phyloP scores from a whole-genome alignment of 2,113 vertebrate species.

The Bufo gargarizans region DNA sequence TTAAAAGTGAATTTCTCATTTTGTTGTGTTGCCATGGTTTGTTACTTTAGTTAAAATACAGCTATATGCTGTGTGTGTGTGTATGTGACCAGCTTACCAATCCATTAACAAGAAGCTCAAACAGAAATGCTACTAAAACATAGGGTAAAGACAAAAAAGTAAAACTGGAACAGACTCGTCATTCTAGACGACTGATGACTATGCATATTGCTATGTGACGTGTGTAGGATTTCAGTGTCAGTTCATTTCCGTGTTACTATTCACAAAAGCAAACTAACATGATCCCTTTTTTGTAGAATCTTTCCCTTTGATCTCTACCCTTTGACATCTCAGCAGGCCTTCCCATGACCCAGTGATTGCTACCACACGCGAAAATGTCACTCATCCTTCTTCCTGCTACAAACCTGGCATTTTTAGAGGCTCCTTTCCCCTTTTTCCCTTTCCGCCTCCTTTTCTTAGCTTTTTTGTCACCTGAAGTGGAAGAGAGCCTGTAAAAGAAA shows the following conservation, averaged over 20 bases:
- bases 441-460: constrained; percentile 48
- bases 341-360: neutral
- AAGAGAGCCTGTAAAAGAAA: neutral
- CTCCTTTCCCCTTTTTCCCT: constrained; percentile 25
- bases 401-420: constrained; percentile 8
- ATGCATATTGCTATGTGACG: neutral
- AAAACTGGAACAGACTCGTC: too few relatives aligned
- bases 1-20: too few relatives aligned
- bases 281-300: neutral
- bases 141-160: neutral
- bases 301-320: neutral
- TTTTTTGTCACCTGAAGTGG: constrained; percentile 13
- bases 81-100: too few relatives aligned
- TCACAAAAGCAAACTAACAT: neutral
- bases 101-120: too few relatives aligned
- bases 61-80: too few relatives aligned
- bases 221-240: neutral
- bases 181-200: neutral
- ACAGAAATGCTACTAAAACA: too few relatives aligned
- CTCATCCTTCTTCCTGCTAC: neutral
- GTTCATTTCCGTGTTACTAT: constrained; percentile 9
- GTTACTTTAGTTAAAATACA: too few relatives aligned
- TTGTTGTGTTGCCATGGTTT: too few relatives aligned
- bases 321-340: constrained; percentile 5
- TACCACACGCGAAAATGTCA: neutral